phyloP scores from a whole-genome alignment of 2,113 vertebrate species.

The Rhinoderma darwinii region DNA sequence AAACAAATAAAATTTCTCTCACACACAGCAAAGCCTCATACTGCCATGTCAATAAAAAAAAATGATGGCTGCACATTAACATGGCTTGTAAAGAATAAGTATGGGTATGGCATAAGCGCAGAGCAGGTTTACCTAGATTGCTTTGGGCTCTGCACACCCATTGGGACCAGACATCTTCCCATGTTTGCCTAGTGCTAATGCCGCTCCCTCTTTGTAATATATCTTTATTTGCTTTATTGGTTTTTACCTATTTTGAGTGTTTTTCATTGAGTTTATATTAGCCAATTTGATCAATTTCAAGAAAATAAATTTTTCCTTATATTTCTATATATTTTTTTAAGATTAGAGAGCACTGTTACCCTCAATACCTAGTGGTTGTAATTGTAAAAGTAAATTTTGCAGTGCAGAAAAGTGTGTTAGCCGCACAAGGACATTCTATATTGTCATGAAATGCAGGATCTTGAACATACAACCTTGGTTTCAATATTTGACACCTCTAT shows the following conservation, averaged over 20 bases:
- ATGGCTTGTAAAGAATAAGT: too few relatives aligned
- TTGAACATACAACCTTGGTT: constrained; percentile 24
- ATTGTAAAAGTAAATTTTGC: background rate
- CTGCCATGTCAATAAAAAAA: too few relatives aligned
- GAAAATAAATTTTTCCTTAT: background rate
- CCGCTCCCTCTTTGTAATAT: too few relatives aligned
- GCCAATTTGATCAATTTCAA: background rate
- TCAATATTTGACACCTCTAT: constrained; percentile 26
- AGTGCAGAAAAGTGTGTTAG: background rate
- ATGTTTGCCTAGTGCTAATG: too few relatives aligned
- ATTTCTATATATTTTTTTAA: background rate
- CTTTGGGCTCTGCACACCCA: too few relatives aligned
- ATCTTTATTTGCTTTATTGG: background rate
- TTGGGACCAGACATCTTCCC: too few relatives aligned
- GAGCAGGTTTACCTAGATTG: too few relatives aligned
- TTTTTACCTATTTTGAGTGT: too few relatives aligned
- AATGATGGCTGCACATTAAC: too few relatives aligned
- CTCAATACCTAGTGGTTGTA: background rate
- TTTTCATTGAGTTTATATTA: background rate
- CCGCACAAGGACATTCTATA: background rate
- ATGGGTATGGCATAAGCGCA: too few relatives aligned
- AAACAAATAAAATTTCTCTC: too few relatives aligned
- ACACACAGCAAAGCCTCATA: too few relatives aligned
- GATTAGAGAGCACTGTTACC: background rate
- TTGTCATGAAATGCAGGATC: constrained; percentile 25